Base-by-base conservation (phyloP, 2,797 vertebrate genomes). In the Meda fulgida region DNA sequence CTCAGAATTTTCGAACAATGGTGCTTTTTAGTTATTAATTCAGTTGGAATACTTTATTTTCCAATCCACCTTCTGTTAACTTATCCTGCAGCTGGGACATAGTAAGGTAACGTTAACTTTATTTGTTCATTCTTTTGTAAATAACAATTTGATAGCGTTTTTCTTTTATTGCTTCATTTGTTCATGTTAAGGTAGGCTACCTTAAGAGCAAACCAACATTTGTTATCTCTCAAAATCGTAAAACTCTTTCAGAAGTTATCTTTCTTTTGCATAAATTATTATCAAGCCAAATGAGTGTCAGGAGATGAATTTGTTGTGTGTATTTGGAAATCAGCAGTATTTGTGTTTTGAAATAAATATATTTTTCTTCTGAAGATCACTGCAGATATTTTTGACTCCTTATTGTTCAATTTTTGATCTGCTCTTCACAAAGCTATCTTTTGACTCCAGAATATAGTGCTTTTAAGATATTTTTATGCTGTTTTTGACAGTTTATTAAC, bases 221-320 rank as follows among this genome's bases (percentile, higher is more conserved):
- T 85, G 86, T 85, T 69, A 90, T 89, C 88, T 88, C 82, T 78
- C 81, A 84, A 81, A 88, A 86, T 92, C 85, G 90, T 90, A 78
- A 78, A 72, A 78, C 76, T 89, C 77, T 86, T 90, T 79, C 66
- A 81, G 89, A 65, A 89, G 89, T 89, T 83, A 51, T 76, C 86
- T 92, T 92, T 92, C 91, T 93, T 82, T 92, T 90, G 90, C 60
- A 89, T 92, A 86, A 93, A 88, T 92, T 93, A 90, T 94, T 92
- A 90, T 94, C 92, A 91, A 90, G 94, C 94, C 94, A 94, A 95
- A 95, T 75, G 46, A 78, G 65, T 80, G 75, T 89, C 75, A 82
- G 78, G 60, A 85, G 31, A 26, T 88, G 38, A 38, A 75, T 85
- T 78, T 85, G 84, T 65, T 78, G 86, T 53, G 84, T 87, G 81